Percentiles rank a stretch among this genome's conserved stretches.
These are phyloP conservation scores for Hemicentrotus pulcherrimus DNA, from an alignment of 35 echinoderm and acorn worm genomes.

Conservation along the genomic window DNA sequence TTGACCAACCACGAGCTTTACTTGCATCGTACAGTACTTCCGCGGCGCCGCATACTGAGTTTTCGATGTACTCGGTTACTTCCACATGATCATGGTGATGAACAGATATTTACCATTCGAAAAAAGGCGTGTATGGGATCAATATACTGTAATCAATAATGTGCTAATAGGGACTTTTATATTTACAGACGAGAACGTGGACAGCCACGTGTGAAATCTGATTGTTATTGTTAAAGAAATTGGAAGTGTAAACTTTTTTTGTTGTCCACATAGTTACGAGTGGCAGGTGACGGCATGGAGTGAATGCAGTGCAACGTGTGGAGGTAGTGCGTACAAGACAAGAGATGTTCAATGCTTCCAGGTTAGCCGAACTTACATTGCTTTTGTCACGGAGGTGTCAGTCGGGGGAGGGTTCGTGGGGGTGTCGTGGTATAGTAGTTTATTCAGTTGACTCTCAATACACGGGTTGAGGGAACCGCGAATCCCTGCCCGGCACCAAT, in stretches of 20 bases:
- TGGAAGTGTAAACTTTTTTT: not conserved
- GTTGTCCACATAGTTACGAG: not conserved
- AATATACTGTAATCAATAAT: no score
- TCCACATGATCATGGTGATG: not conserved
- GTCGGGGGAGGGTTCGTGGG: no score
- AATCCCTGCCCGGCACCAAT: no score
- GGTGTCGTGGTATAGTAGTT: no score
- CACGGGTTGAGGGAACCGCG: no score
- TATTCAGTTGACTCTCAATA: no score
- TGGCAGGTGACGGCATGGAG: constrained; percentile 17
- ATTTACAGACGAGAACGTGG: no score
- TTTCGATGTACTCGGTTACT: not conserved
- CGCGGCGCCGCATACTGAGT: not conserved
- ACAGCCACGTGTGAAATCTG: no score
- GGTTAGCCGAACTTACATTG: not conserved
- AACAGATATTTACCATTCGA: not conserved
- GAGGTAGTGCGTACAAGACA: not conserved
- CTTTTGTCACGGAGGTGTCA: no score
- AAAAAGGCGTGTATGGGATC: no score
- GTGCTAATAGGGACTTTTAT: no score
- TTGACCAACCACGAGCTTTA: not conserved
- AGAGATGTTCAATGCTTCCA: not conserved
- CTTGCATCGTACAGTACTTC: not conserved
- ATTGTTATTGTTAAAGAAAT: not conserved
- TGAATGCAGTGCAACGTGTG: constrained; percentile 2